Evolutionary conservation across 2,888 invertebrate genomes (phyloP).

Genomic region (Catocala sponsa): DNA sequence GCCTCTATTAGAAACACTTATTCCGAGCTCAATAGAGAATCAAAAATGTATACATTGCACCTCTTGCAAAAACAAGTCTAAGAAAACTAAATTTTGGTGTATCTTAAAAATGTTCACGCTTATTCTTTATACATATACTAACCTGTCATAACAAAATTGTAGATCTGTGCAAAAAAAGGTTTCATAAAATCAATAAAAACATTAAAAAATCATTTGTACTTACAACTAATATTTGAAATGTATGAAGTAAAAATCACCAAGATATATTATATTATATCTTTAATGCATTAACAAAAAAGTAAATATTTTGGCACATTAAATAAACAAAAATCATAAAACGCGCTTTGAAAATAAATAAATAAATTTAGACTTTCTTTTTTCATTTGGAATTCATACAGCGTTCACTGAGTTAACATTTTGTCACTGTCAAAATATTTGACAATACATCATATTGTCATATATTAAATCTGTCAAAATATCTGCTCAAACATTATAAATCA

Average conservation of each 20-base stretch:
- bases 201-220: constrained; percentile 42
- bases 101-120: too few species aligned
- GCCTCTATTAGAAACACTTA: too few species aligned
- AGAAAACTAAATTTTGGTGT: too few species aligned
- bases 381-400: background rate
- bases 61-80: too few species aligned
- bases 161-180: constrained; percentile 10
- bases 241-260: constrained; percentile 27
- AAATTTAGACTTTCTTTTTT: constrained; percentile 1
- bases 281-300: background rate
- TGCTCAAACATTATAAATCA: too few species aligned
- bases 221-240: constrained; percentile 44
- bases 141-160: background rate
- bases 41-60: too few species aligned
- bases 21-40: too few species aligned
- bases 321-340: constrained; percentile 1
- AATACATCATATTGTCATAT: too few species aligned
- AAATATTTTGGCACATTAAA: constrained; percentile 9
- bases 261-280: constrained; percentile 5
- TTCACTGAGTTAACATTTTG: background rate
- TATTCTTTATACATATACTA: background rate
- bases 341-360: constrained; percentile 3
- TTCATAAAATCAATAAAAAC: constrained; percentile 17
- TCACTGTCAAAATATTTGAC: too few species aligned
- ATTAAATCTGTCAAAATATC: too few species aligned